Percentiles rank a stretch among this genome's conserved stretches.
Conservation (phyloP, 2,888 invertebrate genomes). For the Ornithoptera alexandrae region DNA sequence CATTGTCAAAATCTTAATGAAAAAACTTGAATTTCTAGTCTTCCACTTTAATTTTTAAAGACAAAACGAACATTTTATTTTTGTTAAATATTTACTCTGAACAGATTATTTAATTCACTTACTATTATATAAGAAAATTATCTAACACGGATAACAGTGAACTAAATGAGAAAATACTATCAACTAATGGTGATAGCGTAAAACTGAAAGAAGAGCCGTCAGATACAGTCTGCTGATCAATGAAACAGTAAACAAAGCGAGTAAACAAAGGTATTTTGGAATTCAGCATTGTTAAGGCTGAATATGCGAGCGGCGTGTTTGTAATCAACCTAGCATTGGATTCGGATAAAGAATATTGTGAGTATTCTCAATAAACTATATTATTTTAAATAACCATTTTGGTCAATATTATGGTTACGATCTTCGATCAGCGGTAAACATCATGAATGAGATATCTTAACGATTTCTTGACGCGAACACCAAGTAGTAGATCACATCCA, state of each 20-base stretch:
- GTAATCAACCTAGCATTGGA: conserved; percentile 18
- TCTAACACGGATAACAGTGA: too few species aligned
- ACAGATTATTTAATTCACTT: neutral
- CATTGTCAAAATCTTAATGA: conserved; percentile 3
- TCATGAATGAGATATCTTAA: too few species aligned
- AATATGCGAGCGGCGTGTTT: conserved; percentile 18
- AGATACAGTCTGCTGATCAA: conserved; percentile 7
- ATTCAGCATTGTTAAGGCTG: conserved; percentile 22
- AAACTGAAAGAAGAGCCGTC: conserved; percentile 6
- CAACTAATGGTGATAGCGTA: neutral
- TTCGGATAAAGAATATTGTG: conserved; percentile 11
- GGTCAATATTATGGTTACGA: too few species aligned
- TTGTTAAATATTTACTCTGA: neutral
- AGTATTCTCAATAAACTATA: neutral
- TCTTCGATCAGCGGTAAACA: too few species aligned
- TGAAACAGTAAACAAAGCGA: conserved; percentile 15
- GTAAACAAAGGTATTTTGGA: conserved; percentile 27
- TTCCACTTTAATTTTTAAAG: neutral
- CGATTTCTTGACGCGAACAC: too few species aligned
- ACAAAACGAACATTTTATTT: neutral
- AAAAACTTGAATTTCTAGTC: neutral
- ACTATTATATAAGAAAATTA: neutral
- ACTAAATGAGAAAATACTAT: neutral
- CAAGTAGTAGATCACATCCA: too few species aligned
- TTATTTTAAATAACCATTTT: too few species aligned